Conservation (phyloP, 2,797 vertebrate genomes). For the Serranus cabrilla region DNA sequence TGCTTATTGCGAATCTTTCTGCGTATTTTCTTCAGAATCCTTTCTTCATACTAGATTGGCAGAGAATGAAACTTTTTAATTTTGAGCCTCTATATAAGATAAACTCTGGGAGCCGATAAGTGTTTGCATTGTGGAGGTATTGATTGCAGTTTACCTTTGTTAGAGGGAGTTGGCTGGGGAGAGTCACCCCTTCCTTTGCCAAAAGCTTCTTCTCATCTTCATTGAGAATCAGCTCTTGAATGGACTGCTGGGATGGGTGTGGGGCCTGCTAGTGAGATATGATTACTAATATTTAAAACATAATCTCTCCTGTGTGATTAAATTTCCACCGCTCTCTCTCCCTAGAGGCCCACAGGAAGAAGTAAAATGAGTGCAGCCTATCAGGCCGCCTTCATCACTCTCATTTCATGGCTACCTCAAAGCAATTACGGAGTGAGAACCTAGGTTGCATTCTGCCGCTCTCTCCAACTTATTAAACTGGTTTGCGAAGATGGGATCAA, state of each 20-base stretch:
- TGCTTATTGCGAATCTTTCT: conserved; percentile 97
- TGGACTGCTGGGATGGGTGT: conserved; percentile 79
- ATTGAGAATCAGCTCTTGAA: conserved; percentile 93
- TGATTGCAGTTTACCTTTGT: conserved; percentile 88
- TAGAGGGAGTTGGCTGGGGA: conserved; percentile 93
- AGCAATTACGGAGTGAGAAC: conserved; percentile 59
- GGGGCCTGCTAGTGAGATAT: conserved; percentile 73
- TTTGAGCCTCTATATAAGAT: not conserved
- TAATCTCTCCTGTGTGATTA: conserved; percentile 53
- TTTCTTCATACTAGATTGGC: conserved; percentile 90
- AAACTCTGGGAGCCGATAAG: not conserved
- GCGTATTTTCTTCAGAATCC: conserved; percentile 95
- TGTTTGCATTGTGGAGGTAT: conserved; percentile 15
- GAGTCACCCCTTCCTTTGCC: conserved; percentile 91
- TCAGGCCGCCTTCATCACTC: conserved; percentile 44
- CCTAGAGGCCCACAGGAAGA: conserved; percentile 37
- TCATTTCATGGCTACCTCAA: conserved; percentile 63
- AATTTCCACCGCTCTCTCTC: conserved; percentile 33
- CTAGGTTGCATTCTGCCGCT: conserved; percentile 42
- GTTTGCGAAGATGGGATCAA: conserved; percentile 46
- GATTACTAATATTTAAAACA: conserved; percentile 65
- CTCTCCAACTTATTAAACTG: conserved; percentile 52
- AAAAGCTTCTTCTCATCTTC: conserved; percentile 96
- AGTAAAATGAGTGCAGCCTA: conserved; percentile 55
- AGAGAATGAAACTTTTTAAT: conserved; percentile 23